These are phyloP conservation scores for Noctuana brunneofusca DNA, from an alignment of 2,888 invertebrate genomes.

Conservation along the genomic window DNA sequence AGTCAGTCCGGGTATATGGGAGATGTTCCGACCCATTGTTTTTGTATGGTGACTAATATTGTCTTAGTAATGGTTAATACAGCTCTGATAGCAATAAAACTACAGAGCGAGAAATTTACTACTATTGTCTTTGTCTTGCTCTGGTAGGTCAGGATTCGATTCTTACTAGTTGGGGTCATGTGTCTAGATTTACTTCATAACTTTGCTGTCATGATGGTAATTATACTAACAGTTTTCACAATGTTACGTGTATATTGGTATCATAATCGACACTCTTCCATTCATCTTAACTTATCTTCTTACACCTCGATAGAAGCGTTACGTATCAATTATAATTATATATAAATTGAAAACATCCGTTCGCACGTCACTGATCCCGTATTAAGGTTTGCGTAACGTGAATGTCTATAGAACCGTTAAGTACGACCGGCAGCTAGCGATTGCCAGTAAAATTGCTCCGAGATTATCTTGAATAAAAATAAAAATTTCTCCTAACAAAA, in stretches of 20 bases:
- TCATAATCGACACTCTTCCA: no score
- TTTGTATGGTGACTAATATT: constrained; percentile 1
- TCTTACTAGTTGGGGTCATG: no score
- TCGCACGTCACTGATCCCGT: constrained; percentile 29
- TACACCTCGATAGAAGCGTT: not conserved
- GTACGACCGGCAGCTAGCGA: constrained; percentile 44
- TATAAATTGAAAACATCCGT: constrained; percentile 1
- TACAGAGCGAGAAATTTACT: not conserved
- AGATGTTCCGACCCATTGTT: constrained; percentile 22
- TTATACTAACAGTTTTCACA: no score
- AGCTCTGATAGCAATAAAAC: not conserved
- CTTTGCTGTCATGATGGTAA: no score
- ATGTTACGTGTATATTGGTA: no score
- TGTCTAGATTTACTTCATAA: no score
- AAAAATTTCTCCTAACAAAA: constrained; percentile 64
- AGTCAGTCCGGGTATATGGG: constrained; percentile 16
- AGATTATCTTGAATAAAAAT: constrained; percentile 64
- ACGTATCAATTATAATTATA: not conserved
- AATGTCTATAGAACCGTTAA: constrained; percentile 40
- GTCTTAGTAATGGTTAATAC: constrained; percentile 6
- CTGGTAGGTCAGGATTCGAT: not conserved
- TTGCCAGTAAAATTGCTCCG: constrained; percentile 58
- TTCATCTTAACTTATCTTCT: not conserved
- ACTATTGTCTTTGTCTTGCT: not conserved
- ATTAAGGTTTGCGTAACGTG: constrained; percentile 42